These are phyloP conservation scores for Hartigia nigra DNA, from an alignment of 2,888 invertebrate species.

Conservation along the genomic window DNA sequence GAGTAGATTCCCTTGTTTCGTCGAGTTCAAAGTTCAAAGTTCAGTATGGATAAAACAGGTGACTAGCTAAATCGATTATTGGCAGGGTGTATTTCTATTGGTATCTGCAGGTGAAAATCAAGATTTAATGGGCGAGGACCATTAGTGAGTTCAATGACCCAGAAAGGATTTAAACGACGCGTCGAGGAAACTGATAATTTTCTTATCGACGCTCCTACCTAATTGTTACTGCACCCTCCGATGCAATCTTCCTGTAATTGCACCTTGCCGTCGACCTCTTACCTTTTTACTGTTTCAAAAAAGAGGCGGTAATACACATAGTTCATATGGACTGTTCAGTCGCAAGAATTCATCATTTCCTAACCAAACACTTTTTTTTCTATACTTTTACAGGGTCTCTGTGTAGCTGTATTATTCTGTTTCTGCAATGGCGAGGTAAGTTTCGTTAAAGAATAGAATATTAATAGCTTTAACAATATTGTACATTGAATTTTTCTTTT, in stretches of 20 bases:
- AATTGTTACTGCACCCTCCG: neutral
- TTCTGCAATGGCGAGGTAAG: constrained; percentile 95
- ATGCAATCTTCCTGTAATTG: neutral
- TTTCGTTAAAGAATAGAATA: constrained; percentile 20
- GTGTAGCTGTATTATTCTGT: constrained; percentile 91
- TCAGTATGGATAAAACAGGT: neutral
- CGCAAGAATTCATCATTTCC: neutral
- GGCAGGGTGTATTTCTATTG: neutral
- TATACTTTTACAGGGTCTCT: constrained; percentile 79
- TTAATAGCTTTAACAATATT: neutral
- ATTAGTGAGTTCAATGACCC: neutral
- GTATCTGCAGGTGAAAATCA: neutral
- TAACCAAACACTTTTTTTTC: neutral
- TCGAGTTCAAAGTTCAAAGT: neutral
- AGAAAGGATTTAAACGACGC: neutral
- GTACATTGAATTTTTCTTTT: neutral
- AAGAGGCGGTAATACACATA: neutral
- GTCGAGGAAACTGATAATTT: neutral
- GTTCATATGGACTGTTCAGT: neutral
- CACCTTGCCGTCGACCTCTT: neutral
- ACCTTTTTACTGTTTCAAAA: neutral
- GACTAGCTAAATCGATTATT: neutral
- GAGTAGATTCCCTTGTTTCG: neutral
- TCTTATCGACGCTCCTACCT: neutral
- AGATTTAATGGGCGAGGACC: neutral